Percentiles rank a stretch among this genome's conserved stretches.
Evolutionary conservation across 2,888 invertebrate species (phyloP).

Genomic region (Schizaphis graminum): DNA sequence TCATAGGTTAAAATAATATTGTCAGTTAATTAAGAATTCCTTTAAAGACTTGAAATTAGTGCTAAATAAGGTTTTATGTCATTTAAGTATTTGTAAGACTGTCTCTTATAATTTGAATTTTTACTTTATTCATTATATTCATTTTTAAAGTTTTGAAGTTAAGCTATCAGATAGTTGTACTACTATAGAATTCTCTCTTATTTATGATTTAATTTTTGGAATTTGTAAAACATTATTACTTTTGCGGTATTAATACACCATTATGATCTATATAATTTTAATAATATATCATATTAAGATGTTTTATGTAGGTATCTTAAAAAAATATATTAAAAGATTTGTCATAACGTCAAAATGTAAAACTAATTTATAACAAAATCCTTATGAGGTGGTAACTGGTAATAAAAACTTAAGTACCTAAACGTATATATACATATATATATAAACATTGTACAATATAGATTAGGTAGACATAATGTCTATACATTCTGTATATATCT

Average conservation of each 20-base stretch:
- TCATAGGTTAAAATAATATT: background rate
- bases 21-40: background rate
- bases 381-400: background rate
- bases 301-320: background rate
- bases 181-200: background rate
- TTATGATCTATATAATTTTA: background rate
- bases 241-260: background rate
- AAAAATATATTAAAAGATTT: background rate
- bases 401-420: background rate
- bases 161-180: background rate
- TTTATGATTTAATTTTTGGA: background rate
- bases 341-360: background rate
- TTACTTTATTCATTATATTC: background rate
- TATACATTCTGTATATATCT: background rate
- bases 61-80: background rate
- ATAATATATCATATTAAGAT: background rate
- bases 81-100: background rate
- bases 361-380: background rate
- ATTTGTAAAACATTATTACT: background rate
- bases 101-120: background rate
- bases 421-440: background rate
- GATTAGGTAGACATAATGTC: background rate
- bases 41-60: background rate
- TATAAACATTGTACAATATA: background rate
- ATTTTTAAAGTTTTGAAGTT: background rate